A percentile compares a stretch with the other conserved stretches of the same genome.
Evolutionary conservation across 1,140 invertebrate species (phyloP).

Genomic region (Drosophila funebris): DNA sequence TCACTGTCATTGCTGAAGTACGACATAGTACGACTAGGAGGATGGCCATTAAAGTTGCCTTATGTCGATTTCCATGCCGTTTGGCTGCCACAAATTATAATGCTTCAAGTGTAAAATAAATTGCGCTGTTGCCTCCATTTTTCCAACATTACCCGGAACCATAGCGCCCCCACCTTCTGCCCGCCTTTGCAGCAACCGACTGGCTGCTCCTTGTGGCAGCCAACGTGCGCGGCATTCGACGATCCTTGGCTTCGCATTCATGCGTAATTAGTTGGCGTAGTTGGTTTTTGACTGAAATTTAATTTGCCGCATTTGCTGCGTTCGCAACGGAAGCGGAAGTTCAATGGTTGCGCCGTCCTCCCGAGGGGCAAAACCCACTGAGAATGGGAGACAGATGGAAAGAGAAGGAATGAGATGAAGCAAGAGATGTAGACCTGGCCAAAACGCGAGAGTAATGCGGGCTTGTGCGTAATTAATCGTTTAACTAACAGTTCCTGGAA

Average conservation of each 20-base stretch:
- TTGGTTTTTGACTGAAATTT: slow-evolving; percentile 67
- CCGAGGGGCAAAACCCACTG: too few relatives aligned
- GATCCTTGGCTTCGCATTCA: slow-evolving; percentile 73
- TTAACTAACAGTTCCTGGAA: slow-evolving; percentile 68
- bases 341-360: slow-evolving; percentile 27
- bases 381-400: neutral
- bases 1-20: slow-evolving; percentile 46
- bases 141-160: slow-evolving; percentile 19
- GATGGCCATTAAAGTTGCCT: slow-evolving; percentile 64
- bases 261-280: slow-evolving; percentile 78
- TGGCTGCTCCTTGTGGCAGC: slow-evolving; percentile 35
- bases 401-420: neutral
- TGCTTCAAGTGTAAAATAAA: slow-evolving; percentile 80
- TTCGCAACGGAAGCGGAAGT: slow-evolving; percentile 35
- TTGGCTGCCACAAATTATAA: slow-evolving; percentile 75
- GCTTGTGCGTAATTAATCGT: slow-evolving; percentile 73
- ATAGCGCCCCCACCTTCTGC: neutral
- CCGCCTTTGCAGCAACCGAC: neutral
- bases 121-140: slow-evolving; percentile 48
- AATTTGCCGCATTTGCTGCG: slow-evolving; percentile 63
- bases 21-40: neutral
- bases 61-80: slow-evolving; percentile 58
- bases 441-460: slow-evolving; percentile 46
- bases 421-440: neutral
- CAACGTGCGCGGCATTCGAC: slow-evolving; percentile 44